Evolutionary conservation across 2,113 vertebrate genomes (phyloP).

Genomic region (Noturus placidus): DNA sequence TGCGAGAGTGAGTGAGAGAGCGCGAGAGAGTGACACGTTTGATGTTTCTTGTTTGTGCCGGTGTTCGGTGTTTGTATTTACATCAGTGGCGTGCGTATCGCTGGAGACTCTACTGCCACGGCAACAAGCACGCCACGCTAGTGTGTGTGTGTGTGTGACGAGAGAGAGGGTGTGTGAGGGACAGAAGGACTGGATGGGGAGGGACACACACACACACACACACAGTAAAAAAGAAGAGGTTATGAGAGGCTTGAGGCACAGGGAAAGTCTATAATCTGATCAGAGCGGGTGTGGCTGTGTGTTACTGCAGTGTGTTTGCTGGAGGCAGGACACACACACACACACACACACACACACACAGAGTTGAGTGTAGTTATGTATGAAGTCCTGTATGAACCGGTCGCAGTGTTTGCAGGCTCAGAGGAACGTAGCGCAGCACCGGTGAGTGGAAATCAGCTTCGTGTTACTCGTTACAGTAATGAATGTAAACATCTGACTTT

Average conservation of each 20-base stretch:
- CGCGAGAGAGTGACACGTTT: background rate
- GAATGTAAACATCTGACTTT: background rate
- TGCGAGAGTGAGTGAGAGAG: no score
- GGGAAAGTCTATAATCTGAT: constrained; percentile 70
- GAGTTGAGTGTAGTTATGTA: background rate
- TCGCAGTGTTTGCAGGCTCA: constrained; percentile 15
- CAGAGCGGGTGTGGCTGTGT: constrained; percentile 65
- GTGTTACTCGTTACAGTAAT: background rate
- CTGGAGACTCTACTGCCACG: constrained; percentile 28
- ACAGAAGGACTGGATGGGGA: background rate
- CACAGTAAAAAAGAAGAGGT: background rate
- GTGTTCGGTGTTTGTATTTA: constrained; percentile 18
- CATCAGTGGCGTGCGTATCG: background rate
- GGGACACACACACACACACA: background rate
- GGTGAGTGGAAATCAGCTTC: constrained; percentile 1
- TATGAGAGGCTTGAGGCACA: constrained; percentile 32
- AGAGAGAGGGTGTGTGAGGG: background rate
- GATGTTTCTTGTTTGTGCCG: background rate
- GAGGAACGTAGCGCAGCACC: constrained; percentile 9
- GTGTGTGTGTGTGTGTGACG: background rate
- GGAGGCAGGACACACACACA: constrained; percentile 20
- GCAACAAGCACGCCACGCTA: background rate
- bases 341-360: constrained; percentile 15
- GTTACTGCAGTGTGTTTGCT: constrained; percentile 39
- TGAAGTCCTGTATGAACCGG: constrained; percentile 9